These are phyloP conservation scores for Tribolium madens DNA, from an alignment of 1,140 invertebrate species.

Conservation along the genomic window DNA sequence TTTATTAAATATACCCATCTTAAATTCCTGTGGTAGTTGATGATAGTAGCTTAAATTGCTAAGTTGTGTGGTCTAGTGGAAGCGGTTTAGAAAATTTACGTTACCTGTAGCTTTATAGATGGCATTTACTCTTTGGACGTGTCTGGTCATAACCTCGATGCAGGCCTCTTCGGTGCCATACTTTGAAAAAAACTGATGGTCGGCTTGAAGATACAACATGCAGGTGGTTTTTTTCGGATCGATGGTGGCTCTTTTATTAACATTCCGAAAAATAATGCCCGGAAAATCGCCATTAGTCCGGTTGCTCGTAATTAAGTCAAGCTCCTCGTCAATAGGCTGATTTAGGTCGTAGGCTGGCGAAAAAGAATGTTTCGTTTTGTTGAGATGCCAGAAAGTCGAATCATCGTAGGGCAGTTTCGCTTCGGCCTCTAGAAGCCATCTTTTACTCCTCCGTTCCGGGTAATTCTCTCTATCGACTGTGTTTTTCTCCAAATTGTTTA, in stretches of 20 bases:
- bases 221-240: constrained; percentile 87
- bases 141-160: constrained; percentile 94
- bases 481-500: constrained; percentile 59
- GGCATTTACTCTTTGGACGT: constrained; percentile 92
- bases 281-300: constrained; percentile 58
- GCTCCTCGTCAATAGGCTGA: constrained; percentile 61
- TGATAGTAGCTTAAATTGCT: too few species aligned
- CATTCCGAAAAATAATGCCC: constrained; percentile 69
- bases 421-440: constrained; percentile 67
- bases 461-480: constrained; percentile 15
- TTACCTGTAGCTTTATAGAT: constrained; percentile 91
- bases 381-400: constrained; percentile 48
- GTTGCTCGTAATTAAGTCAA: constrained; percentile 57
- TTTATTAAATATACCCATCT: too few species aligned
- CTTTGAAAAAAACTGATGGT: constrained; percentile 93
- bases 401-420: constrained; percentile 61
- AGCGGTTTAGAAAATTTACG: background rate
- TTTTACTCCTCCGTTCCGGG: constrained; percentile 40
- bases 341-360: constrained; percentile 57
- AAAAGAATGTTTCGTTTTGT: constrained; percentile 52
- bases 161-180: constrained; percentile 94
- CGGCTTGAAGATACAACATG: constrained; percentile 94
- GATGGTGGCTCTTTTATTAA: constrained; percentile 79
- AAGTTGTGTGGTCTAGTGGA: too few species aligned
- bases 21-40: too few species aligned